These are phyloP conservation scores for Azemiops feae DNA, from an alignment of 2,113 vertebrate species.

Conservation along the genomic window DNA sequence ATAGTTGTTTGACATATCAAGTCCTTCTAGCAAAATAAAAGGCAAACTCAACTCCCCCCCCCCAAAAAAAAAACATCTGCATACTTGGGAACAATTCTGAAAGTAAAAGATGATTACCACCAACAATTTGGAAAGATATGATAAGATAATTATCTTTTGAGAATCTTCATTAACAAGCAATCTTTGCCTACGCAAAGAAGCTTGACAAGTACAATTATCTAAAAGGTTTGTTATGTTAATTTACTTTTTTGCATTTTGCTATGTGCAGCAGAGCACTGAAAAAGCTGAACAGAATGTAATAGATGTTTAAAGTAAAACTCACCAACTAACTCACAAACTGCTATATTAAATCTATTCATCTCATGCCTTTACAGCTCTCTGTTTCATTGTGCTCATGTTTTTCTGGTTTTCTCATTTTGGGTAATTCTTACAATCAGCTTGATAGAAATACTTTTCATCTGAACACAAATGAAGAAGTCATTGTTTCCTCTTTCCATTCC, in stretches of 20 bases:
- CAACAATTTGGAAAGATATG: constrained; percentile 17
- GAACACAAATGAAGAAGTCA: background rate
- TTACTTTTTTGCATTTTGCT: constrained; percentile 15
- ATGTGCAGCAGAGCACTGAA: constrained; percentile 15
- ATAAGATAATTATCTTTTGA: constrained; percentile 35
- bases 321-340: background rate
- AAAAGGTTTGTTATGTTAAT: constrained; percentile 28
- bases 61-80: background rate
- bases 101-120: constrained; percentile 30
- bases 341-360: constrained; percentile 13
- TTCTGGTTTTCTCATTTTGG: background rate
- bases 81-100: constrained; percentile 30
- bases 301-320: constrained; percentile 14
- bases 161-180: constrained; percentile 31
- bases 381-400: background rate
- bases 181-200: constrained; percentile 14
- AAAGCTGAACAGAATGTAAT: constrained; percentile 10
- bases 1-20: background rate
- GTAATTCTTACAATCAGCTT: background rate
- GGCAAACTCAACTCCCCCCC: background rate
- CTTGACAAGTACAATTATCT: constrained; percentile 34
- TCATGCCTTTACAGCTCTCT: background rate
- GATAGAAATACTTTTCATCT: background rate
- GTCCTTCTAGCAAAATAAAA: constrained; percentile 8
- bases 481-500: background rate